Conservation (phyloP, 1,140 invertebrate genomes). For the Pogonomyrmex barbatus region DNA sequence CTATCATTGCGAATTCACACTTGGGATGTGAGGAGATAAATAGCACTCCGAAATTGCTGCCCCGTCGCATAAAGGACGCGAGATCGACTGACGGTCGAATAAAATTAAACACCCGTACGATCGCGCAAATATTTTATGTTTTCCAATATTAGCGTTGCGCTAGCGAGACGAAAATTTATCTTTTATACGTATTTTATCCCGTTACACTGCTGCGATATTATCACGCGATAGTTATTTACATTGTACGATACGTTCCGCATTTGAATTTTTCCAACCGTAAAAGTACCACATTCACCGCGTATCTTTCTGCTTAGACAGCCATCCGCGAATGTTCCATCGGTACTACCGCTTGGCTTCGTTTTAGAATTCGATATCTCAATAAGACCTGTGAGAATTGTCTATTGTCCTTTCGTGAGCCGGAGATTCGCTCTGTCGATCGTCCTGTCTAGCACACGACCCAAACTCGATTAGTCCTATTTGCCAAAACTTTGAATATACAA, state of each 20-base stretch:
- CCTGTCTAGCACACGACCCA: background rate
- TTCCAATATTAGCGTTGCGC: background rate
- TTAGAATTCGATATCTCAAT: slow-evolving; percentile 16
- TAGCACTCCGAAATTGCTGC: background rate
- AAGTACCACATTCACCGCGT: background rate
- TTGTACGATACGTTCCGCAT: background rate
- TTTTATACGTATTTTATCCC: background rate
- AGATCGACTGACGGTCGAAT: background rate
- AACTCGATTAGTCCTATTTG: slow-evolving; percentile 12
- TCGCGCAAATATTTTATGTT: background rate
- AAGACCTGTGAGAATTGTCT: slow-evolving; percentile 8
- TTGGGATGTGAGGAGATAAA: background rate
- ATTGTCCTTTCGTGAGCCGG: slow-evolving; percentile 14
- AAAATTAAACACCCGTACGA: background rate
- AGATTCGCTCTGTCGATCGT: slow-evolving; percentile 21
- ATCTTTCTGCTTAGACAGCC: background rate
- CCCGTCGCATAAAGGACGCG: background rate
- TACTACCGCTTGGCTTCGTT: background rate
- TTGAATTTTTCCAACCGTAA: background rate
- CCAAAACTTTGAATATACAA: background rate
- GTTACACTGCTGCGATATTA: background rate
- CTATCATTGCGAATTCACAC: slow-evolving; percentile 29
- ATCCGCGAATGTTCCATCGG: background rate
- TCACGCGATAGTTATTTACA: background rate
- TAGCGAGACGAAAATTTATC: background rate